These are phyloP conservation scores for Mareca penelope DNA, from an alignment of 2,797 vertebrate genomes.

Conservation along the genomic window DNA sequence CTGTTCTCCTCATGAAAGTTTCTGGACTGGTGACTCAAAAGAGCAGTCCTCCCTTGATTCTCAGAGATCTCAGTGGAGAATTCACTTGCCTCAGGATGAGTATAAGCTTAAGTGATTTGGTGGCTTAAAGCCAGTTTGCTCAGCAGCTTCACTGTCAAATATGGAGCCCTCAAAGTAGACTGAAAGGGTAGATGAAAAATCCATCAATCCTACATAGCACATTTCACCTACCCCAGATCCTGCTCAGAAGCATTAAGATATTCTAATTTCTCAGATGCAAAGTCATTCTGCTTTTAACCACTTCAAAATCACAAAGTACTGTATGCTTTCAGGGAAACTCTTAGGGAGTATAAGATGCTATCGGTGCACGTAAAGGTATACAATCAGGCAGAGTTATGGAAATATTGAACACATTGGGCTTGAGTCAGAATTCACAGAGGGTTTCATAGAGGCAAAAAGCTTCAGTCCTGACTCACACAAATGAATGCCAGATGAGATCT, in stretches of 20 bases:
- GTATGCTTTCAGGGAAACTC: conserved; percentile 7
- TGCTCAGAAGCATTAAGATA: conserved; percentile 5
- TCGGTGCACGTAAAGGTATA: not conserved
- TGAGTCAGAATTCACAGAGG: not conserved
- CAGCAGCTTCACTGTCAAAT: not conserved
- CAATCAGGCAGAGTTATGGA: not conserved
- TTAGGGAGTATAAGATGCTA: not conserved
- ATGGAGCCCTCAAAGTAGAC: not conserved
- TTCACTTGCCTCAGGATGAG: not conserved
- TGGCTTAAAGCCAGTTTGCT: conserved; percentile 31
- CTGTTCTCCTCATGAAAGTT: not conserved
- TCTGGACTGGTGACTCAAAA: not conserved
- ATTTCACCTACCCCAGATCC: not conserved
- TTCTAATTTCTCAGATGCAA: conserved; percentile 36
- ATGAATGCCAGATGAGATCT: not conserved
- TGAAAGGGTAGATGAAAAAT: not conserved
- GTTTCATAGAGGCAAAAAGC: not conserved
- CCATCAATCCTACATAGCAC: not conserved
- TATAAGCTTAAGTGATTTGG: conserved; percentile 4
- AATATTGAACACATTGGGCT: not conserved
- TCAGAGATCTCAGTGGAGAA: not conserved
- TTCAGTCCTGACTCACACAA: not conserved
- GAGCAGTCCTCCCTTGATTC: not conserved
- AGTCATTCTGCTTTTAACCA: conserved; percentile 42
- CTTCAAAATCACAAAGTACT: not conserved